Base-by-base conservation (phyloP, 2,113 vertebrate genomes). In the Corythornis vintsioides region DNA sequence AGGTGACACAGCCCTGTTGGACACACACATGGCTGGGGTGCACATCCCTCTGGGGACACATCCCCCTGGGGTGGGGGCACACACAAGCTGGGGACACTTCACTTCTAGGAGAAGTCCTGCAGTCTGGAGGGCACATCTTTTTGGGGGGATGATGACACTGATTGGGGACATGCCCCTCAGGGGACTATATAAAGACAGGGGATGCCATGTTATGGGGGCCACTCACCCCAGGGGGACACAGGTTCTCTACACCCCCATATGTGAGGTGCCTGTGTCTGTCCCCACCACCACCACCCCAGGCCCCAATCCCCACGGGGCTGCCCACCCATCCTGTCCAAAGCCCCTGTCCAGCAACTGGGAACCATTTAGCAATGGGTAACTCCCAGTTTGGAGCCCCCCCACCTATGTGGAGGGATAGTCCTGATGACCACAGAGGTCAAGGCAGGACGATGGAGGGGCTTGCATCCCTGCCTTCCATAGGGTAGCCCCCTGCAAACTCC, bases 401-500 rank as follows among this genome's bases (percentile, higher is more conserved):
- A 28, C 0, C 22, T 4, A 5, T 13, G 14, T 25, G 31, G 21
- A 72, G 13, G 38, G 33, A 16, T 40, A 26, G 67, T n/a, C 31
- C 26, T 64, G 69, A 33, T 53, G 59, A 53, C 24, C 38, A 42
- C n/a, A 50, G 28, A 11, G 38, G 22, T 5, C 18, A 59, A 20
- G 15, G 26, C 26, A 33, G 35, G 29, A 63, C 15, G 43, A 40
- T 3, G 2, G 12, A 55, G 9, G 12, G 40, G 6, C 7, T 38
- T 22, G 35, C 15, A 28, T 21, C 50, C 47, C 47, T 48, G 47
- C 21, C 47, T 24, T 48, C 47, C 47, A 48, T 21, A 48, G 26
- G 3, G 17, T 65, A n/a, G 1, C 21, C 33, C 29, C 10, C 11
- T 4, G 1, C 15, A 38, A 35, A 1, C 3, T 28, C 11, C 45